Evolutionary conservation across 2,797 vertebrate genomes (phyloP), one percentile per base, ranked within the genome.

Genomic region (Amniataba percoides): DNA sequence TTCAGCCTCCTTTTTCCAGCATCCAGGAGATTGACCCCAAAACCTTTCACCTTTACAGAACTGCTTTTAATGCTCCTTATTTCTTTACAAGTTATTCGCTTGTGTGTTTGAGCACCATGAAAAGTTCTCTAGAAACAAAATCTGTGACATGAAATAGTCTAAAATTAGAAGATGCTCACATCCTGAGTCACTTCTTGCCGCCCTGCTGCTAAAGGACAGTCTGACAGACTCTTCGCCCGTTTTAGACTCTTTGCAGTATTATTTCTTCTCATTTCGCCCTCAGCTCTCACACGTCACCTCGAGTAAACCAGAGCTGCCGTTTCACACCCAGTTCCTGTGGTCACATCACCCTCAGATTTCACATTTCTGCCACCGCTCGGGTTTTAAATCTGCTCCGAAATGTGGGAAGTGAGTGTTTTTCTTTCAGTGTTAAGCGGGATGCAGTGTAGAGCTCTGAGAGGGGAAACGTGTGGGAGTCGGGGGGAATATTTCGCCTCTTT

Each of bases 261-360:
- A 13, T 69, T 63, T 23, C 0, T 21, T 73, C 52, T 55, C 2
- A 0, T 45, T 45, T 59, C 60, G 23, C 27, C 61, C 27, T 67
- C 12, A 21, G 58, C 62, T 46, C n/a, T 55, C 31, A 46, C 52
- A 48, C 67, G n/a, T 40, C 8, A 15, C 15, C 66, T 25, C 19
- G 11, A 43, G 53, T 1, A 15, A 67, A 58, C 31, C 51, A 0
- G 61, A 71, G 64, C 18, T 73, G 61, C 31, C 6, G 16, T 59
- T 88, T 84, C 77, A 81, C 83, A 75, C 79, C 67, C 73, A 58
- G 66, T 65, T 83, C 34, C 79, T 72, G 42, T 36, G 43, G 21
- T 2, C 7, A 42, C 19, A 13, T 72, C 70, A 60, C 81, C 86
- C 84, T 52, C 14, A 15, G 45, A 53, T 66, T 78, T 66, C 74